Base-by-base conservation (phyloP, 1,140 invertebrate genomes). In the Nixonia krombeini region DNA sequence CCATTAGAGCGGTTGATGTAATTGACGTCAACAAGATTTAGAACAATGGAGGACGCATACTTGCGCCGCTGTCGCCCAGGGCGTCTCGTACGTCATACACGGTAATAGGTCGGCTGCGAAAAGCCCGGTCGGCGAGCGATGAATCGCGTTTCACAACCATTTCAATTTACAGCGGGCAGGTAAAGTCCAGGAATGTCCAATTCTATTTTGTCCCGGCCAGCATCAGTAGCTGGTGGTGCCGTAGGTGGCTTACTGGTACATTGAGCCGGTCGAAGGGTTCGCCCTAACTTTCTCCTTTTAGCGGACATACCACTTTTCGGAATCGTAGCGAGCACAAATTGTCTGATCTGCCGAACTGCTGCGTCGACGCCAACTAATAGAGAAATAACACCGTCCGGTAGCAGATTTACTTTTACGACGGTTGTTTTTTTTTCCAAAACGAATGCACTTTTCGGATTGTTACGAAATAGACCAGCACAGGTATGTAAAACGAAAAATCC, bases 101-200 rank as follows among this genome's bases (percentile, higher is more conserved):
- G 17, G 17, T 37, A 37, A 37, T 37, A 16, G 17, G 35, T 16
- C 5, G 17, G 35, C 35, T 9, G 35, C 17, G 35, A 37, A 37
- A 37, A 37, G 17, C 17, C 2, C 12, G 12, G 17, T 4, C 35
- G 35, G n/a, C 3, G 12, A 1, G 12, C 35, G 35, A 37, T 37
- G 35, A 37, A 37, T 37, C 35, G n/a, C n/a, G n/a, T 37, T 37
- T 37, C 35, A 37, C 35, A 16, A 16, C 4, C 9, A 13, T 16
- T 37, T 37, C 25, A 16, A 37, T 5, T n/a, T 37, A 37, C 29
- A 31, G 12, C 9, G 9, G 29, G 35, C 10, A 26, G 35, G 5
- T 37, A 12, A 16, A 37, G 2, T n/a, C 2, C 10, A 12, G 35
- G 35, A 37, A 37, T 13, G 35, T 15, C 10, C 9, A 16, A 37